Evolutionary conservation across 2,888 invertebrate genomes (phyloP).

Genomic region (Heliconius charithonia): DNA sequence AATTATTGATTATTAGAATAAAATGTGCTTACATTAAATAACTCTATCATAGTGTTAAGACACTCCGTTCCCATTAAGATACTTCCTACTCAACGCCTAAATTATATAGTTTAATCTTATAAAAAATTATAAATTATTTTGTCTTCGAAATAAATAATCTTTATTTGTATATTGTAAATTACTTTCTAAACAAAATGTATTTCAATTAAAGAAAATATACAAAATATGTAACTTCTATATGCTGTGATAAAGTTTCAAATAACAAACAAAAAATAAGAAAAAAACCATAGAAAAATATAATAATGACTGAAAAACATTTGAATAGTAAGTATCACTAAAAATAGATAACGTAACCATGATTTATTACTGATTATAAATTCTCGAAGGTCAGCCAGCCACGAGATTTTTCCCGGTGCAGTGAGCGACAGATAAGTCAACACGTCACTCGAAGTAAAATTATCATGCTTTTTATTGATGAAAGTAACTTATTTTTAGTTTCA

Average conservation of each 20-base stretch:
- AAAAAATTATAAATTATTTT: no score
- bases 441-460: not conserved
- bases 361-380: not conserved
- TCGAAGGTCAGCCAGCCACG: conserved; percentile 7
- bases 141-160: no score
- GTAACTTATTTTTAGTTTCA: not conserved
- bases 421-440: conserved; percentile 1
- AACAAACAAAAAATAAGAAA: not conserved
- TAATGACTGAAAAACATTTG: not conserved
- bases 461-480: conserved; percentile 6
- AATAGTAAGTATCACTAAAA: conserved; percentile 9
- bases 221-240: not conserved
- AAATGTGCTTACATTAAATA: no score
- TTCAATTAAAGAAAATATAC: not conserved
- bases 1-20: not conserved
- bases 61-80: no score
- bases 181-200: not conserved
- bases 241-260: not conserved
- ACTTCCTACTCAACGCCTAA: no score
- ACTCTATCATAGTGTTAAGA: no score
- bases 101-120: no score
- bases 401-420: conserved; percentile 8
- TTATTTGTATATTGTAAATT: not conserved
- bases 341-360: not conserved
- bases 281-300: not conserved